Evolutionary conservation across 2,113 vertebrate species (phyloP).

Genomic region (Perccottus glenii): DNA sequence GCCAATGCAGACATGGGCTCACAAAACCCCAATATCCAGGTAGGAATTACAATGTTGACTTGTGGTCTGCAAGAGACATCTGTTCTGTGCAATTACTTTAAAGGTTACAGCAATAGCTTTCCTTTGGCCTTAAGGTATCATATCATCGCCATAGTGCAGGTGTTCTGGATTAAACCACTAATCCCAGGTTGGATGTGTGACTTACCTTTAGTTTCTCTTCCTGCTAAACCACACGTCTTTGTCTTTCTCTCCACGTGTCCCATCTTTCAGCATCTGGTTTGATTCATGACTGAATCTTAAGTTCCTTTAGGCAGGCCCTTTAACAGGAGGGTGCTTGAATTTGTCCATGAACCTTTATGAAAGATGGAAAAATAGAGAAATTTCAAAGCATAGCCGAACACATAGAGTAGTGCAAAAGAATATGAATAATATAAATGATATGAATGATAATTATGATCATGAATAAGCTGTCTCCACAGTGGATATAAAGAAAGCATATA

Average conservation of each 20-base stretch:
- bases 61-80: background rate
- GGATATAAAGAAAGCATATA: background rate
- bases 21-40: constrained; percentile 90
- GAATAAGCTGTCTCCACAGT: background rate
- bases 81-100: background rate
- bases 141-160: background rate
- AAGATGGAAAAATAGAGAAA: constrained; percentile 13
- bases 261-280: constrained; percentile 49
- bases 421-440: constrained; percentile 3
- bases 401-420: constrained; percentile 38
- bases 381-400: constrained; percentile 31
- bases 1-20: constrained; percentile 82
- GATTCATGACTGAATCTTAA: constrained; percentile 53
- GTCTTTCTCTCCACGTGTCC: constrained; percentile 3
- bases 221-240: background rate
- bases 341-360: constrained; percentile 24
- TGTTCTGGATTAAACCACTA: constrained; percentile 8
- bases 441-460: background rate
- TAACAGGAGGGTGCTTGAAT: constrained; percentile 33
- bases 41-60: constrained; percentile 37
- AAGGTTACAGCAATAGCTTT: background rate
- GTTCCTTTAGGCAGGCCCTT: constrained; percentile 49
- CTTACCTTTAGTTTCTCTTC: background rate
- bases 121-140: background rate
- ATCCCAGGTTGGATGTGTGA: background rate